phyloP scores from a whole-genome alignment of 53 echinoderm and acorn worm species.

The Paracentrotus lividus region DNA sequence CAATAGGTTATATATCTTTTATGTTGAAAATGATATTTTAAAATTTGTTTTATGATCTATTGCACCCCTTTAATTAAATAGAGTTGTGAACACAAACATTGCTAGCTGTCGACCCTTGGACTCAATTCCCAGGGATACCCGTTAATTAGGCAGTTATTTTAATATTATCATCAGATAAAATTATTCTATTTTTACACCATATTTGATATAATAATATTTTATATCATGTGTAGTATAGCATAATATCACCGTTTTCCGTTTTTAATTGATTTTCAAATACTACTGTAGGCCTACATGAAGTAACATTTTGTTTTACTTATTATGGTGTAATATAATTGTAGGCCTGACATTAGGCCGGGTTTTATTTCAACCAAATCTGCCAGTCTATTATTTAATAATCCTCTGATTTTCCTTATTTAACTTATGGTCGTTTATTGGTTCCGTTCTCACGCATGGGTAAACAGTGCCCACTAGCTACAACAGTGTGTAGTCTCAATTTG shows the following conservation, averaged over 20 bases:
- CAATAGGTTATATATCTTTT: not conserved
- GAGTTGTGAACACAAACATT: slow-evolving; percentile 19
- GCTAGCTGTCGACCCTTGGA: slow-evolving; percentile 30
- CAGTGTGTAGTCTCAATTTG: no score
- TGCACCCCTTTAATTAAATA: not conserved
- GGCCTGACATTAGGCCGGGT: no score
- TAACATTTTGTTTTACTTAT: no score
- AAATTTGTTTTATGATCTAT: not conserved
- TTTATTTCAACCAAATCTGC: no score
- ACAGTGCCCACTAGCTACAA: not conserved
- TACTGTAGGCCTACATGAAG: no score
- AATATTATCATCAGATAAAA: not conserved
- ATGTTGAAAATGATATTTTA: not conserved
- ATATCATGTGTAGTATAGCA: no score
- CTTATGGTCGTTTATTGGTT: not conserved
- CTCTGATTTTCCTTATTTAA: no score
- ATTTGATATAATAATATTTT: not conserved
- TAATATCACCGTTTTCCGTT: no score
- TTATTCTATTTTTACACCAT: not conserved
- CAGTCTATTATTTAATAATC: no score
- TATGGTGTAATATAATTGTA: no score
- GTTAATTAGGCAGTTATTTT: not conserved
- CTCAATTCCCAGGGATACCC: not conserved
- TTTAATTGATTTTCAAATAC: no score
- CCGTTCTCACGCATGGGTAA: not conserved